phyloP scores from a whole-genome alignment of 2,113 vertebrate species.

The Odobenus rosmarus region DNA sequence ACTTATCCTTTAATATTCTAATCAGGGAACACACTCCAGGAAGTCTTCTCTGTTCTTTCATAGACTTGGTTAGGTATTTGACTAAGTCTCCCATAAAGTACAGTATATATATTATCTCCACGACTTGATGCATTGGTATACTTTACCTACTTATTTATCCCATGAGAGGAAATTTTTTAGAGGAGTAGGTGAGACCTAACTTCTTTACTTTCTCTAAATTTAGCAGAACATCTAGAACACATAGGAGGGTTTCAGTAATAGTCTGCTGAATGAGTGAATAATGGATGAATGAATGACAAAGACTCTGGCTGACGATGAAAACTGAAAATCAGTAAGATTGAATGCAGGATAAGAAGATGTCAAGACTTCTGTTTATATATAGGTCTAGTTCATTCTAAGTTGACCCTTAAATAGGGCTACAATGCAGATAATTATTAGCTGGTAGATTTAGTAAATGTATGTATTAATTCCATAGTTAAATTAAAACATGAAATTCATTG shows the following conservation, averaged over 20 bases:
- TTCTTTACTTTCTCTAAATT: conserved; percentile 4
- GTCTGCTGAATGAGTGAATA: not conserved
- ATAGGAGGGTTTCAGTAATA: not conserved
- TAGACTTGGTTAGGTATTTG: not conserved
- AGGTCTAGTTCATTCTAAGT: not conserved
- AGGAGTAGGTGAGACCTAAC: not conserved
- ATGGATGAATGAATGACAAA: not conserved
- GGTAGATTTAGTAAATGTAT: not conserved
- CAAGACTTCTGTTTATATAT: not conserved
- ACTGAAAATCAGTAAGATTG: not conserved
- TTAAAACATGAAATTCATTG: not conserved
- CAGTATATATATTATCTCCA: not conserved
- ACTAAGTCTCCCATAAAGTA: not conserved
- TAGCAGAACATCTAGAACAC: not conserved
- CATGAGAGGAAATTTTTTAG: not conserved
- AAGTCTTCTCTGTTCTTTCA: not conserved
- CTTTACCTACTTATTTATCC: not conserved
- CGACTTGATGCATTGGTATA: not conserved
- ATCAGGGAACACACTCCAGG: not conserved
- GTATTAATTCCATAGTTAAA: not conserved
- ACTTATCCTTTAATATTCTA: not conserved
- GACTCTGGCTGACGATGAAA: not conserved
- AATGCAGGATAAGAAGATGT: not conserved
- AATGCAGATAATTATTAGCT: not conserved
- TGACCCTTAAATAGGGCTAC: not conserved